Conservation (phyloP, 2,113 vertebrate genomes). For the Garra rufa region DNA sequence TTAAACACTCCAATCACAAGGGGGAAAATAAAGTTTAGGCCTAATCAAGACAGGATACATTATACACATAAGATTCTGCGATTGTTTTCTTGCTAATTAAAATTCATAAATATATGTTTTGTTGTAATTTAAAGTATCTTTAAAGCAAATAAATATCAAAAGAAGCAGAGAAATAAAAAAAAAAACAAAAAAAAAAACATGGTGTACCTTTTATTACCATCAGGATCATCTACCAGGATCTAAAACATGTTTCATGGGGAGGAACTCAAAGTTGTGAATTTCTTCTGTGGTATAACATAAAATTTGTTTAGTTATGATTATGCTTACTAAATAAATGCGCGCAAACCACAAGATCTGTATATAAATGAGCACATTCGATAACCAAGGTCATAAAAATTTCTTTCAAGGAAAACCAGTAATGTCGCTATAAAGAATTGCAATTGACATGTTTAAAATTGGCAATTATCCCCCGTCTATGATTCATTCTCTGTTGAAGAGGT, state of each 20-base stretch:
- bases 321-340: not conserved
- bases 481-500: slow-evolving; percentile 38
- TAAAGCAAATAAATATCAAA: not conserved
- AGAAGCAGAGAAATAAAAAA: slow-evolving; percentile 12
- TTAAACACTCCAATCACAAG: slow-evolving; percentile 56
- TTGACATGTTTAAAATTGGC: slow-evolving; percentile 25
- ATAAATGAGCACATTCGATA: not conserved
- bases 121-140: not conserved
- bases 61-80: slow-evolving; percentile 11
- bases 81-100: not conserved
- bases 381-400: not conserved
- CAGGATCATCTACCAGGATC: slow-evolving; percentile 45
- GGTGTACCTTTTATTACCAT: slow-evolving; percentile 39
- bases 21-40: slow-evolving; percentile 51
- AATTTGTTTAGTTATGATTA: not conserved
- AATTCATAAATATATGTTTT: not conserved
- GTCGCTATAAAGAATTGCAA: slow-evolving; percentile 6
- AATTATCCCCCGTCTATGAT: slow-evolving; percentile 40
- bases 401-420: not conserved
- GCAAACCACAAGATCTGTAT: not conserved
- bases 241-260: slow-evolving; percentile 36
- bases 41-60: slow-evolving; percentile 37
- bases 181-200: not conserved
- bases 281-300: not conserved
- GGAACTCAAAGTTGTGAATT: slow-evolving; percentile 39